Conservation (phyloP, 1,140 invertebrate genomes). For the Papilio machaon region DNA sequence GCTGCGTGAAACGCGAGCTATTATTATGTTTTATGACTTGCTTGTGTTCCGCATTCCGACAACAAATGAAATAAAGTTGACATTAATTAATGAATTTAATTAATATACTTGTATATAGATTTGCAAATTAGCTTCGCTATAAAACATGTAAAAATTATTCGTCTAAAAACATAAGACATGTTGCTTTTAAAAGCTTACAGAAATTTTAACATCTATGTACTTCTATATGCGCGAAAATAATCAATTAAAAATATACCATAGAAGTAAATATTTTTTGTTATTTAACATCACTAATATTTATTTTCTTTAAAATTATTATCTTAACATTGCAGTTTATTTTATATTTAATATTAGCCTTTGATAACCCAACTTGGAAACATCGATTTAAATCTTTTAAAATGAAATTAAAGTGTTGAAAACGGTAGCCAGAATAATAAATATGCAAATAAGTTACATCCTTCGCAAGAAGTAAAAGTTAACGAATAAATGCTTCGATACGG, state of each 20-base stretch:
- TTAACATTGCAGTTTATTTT: not conserved
- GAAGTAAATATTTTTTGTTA: too few species aligned
- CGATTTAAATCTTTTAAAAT: not conserved
- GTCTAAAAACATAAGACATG: not conserved
- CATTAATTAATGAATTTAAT: not conserved
- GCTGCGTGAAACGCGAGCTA: not conserved
- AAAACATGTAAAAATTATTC: not conserved
- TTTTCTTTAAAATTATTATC: not conserved
- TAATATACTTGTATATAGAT: not conserved
- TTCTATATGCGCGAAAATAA: too few species aligned
- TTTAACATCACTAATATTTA: not conserved
- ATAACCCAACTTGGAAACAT: not conserved
- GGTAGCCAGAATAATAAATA: constrained; percentile 5
- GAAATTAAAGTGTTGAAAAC: constrained; percentile 6
- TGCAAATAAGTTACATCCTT: not conserved
- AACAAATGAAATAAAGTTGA: not conserved
- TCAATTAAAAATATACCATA: too few species aligned
- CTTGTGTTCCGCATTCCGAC: not conserved
- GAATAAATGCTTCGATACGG: not conserved
- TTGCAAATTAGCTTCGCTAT: not conserved
- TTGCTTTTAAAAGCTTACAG: too few species aligned
- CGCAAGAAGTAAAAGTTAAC: not conserved
- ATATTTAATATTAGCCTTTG: not conserved
- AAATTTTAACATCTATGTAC: too few species aligned
- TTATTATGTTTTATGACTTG: constrained; percentile 1